Evolutionary conservation across 30 jellyfish, hydroid and myxozoan genomes (phyloP).

Genomic region (Chironex yamaguchii): DNA sequence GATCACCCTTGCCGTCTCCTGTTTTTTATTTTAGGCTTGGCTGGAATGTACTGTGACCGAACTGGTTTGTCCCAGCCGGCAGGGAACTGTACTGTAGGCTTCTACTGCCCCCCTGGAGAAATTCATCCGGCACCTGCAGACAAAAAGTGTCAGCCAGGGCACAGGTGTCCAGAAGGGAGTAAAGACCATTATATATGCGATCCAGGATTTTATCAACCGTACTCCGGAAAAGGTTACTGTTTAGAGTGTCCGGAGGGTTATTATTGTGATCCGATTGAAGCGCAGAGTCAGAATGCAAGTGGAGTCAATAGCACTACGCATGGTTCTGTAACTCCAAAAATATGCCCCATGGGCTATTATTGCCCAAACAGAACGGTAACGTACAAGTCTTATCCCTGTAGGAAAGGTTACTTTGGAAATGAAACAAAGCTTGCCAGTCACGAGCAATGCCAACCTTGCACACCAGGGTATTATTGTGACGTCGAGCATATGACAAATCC

Average conservation of each 20-base stretch:
- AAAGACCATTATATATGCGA: slow-evolving; percentile 82
- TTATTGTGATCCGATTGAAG: slow-evolving; percentile 94
- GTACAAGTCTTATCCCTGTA: slow-evolving; percentile 86
- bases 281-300: slow-evolving; percentile 61
- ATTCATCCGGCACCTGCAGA: slow-evolving; percentile 86
- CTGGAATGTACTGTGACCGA: slow-evolving; percentile 91
- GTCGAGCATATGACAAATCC: slow-evolving; percentile 83
- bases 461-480: slow-evolving; percentile 95
- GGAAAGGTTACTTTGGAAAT: slow-evolving; percentile 91
- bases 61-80: slow-evolving; percentile 89
- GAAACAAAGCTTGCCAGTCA: slow-evolving; percentile 78
- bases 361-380: slow-evolving; percentile 92
- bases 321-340: slow-evolving; percentile 80
- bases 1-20: neutral
- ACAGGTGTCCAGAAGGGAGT: slow-evolving; percentile 87
- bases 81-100: slow-evolving; percentile 94
- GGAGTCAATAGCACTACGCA: slow-evolving; percentile 85
- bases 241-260: slow-evolving; percentile 87
- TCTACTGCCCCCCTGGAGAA: slow-evolving; percentile 97
- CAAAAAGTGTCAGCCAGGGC: slow-evolving; percentile 95
- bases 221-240: slow-evolving; percentile 84
- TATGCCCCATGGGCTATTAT: slow-evolving; percentile 92
- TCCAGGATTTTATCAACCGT: slow-evolving; percentile 92
- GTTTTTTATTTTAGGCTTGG: slow-evolving; percentile 66
- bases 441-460: slow-evolving; percentile 96